Evolutionary conservation across 2,113 vertebrate genomes (phyloP), one percentile per base, ranked within the genome.

Genomic region (Amblyornis subalaris): DNA sequence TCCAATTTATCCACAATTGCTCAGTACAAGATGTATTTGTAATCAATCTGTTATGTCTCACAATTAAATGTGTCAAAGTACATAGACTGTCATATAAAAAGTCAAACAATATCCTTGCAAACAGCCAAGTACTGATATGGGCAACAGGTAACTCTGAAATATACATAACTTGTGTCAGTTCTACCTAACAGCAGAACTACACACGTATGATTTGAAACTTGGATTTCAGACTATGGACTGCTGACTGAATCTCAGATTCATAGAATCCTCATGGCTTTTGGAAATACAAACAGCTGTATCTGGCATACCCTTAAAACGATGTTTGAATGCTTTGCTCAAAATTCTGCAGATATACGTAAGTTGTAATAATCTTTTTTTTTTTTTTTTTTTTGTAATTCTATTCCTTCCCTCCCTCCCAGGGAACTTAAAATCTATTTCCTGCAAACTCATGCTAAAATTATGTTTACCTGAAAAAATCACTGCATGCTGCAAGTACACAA

Each of bases 401-500:
- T 57, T 87, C 50, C 20, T 69, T 60, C 69, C 25, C 42, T 88
- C 65, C 61, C 81, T 60, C 79, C 36, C 47, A 75, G 55, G 80
- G 40, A 65, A 79, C 20, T 85, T 78, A 55, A 2, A 85, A 80
- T 70, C 6, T 12, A 74, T 70, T 88, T 85, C 19, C 77, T 87
- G 40, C 66, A 95, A 88, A 96, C 5, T 61, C 55, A 97, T 10
- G 44, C 18, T 58, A 40, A 93, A 82, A 89, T 48, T 44, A 89
- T 23, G 21, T 92, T 94, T 98, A 99, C 99, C 98, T 99, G 98
- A 99, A 99, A 97, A 99, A 99, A 97, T 99, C 99, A 97, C 99
- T 99, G 97, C 98, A 99, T 8, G 99, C 99, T 44, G 99, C 99
- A 81, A 99, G 97, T 82, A 99, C 99, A 96, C 99, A 99, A 80